Evolutionary conservation across 2,888 invertebrate species (phyloP).

Genomic region (Tiliacea aurago): DNA sequence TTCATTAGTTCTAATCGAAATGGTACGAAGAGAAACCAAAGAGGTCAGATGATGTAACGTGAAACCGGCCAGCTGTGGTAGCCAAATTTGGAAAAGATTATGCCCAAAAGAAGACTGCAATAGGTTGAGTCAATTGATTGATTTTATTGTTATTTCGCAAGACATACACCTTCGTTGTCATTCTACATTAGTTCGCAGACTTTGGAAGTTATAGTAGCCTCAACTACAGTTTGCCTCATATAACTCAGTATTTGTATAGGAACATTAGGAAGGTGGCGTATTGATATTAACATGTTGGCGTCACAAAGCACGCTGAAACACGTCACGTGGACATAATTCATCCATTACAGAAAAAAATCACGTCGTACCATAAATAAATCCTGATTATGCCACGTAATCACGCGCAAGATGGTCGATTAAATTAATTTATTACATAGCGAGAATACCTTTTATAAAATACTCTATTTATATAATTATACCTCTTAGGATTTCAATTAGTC

Average conservation of each 20-base stretch:
- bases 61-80: neutral
- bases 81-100: neutral
- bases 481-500: conserved; percentile 32
- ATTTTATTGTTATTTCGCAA: neutral
- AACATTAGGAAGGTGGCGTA: conserved; percentile 12
- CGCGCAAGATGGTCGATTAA: conserved; percentile 42
- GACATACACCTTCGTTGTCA: neutral
- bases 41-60: neutral
- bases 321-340: conserved; percentile 33
- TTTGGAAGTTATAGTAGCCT: neutral
- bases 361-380: conserved; percentile 31
- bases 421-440: conserved; percentile 43
- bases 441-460: conserved; percentile 32
- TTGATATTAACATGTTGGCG: conserved; percentile 40
- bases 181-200: neutral
- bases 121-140: neutral
- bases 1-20: neutral
- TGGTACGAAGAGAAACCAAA: neutral
- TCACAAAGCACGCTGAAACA: conserved; percentile 18
- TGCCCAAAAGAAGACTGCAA: neutral
- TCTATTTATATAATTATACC: conserved; percentile 37
- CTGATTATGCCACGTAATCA: conserved; percentile 32
- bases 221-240: neutral
- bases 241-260: neutral
- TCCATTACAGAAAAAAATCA: conserved; percentile 45